Evolutionary conservation across 2,797 vertebrate genomes (phyloP).

Genomic region (Myotis vivesi): DNA sequence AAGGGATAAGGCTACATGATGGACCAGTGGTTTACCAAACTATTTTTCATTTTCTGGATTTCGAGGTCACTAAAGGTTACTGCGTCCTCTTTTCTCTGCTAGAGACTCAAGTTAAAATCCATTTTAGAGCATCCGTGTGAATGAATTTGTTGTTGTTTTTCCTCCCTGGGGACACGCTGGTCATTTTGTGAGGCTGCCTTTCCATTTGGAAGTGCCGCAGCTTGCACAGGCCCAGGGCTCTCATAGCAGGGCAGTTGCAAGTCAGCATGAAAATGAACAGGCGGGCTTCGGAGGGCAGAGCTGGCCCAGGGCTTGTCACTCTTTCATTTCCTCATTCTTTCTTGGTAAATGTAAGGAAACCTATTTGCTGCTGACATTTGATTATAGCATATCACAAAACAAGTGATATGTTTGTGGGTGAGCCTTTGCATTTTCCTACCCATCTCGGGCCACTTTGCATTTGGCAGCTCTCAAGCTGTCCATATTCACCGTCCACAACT

Average conservation of each 20-base stretch:
- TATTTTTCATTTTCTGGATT: slow-evolving; percentile 76
- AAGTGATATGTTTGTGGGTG: slow-evolving; percentile 27
- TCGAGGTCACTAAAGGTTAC: slow-evolving; percentile 75
- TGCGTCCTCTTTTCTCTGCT: slow-evolving; percentile 63
- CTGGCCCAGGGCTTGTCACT: slow-evolving; percentile 25
- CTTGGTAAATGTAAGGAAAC: slow-evolving; percentile 44
- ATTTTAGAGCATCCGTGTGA: slow-evolving; percentile 52
- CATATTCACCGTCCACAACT: background rate
- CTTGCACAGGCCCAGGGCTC: slow-evolving; percentile 6
- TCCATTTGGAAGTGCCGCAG: slow-evolving; percentile 64
- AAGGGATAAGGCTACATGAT: slow-evolving; percentile 71
- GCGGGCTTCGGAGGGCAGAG: slow-evolving; percentile 50
- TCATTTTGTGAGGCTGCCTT: slow-evolving; percentile 66
- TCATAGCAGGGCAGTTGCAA: background rate
- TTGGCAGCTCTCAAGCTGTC: background rate
- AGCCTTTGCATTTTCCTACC: background rate
- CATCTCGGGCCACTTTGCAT: background rate
- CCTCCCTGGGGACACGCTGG: slow-evolving; percentile 67
- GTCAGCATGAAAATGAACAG: background rate
- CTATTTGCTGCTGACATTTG: slow-evolving; percentile 65
- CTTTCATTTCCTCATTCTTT: slow-evolving; percentile 29
- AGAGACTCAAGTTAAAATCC: slow-evolving; percentile 54
- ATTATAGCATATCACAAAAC: slow-evolving; percentile 45
- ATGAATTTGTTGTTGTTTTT: slow-evolving; percentile 61
- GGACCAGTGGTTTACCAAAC: slow-evolving; percentile 77